Evolutionary conservation across 2,888 invertebrate species (phyloP).

Genomic region (Drosophila siamana): DNA sequence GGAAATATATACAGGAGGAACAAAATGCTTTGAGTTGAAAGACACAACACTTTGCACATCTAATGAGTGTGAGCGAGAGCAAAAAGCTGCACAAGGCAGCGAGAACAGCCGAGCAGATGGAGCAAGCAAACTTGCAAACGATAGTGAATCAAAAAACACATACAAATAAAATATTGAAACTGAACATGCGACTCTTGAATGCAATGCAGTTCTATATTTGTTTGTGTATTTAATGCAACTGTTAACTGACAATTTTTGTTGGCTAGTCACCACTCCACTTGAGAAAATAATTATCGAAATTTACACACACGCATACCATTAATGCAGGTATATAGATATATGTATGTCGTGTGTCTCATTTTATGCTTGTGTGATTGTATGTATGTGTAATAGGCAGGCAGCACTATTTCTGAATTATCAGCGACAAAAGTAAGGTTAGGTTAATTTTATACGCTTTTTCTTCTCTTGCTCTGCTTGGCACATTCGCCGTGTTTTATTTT

Average conservation of each 20-base stretch:
- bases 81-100: conserved; percentile 19
- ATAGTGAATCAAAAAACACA: conserved; percentile 28
- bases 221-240: conserved; percentile 9
- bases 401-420: conserved; percentile 79
- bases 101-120: conserved; percentile 12
- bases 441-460: conserved; percentile 76
- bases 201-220: conserved; percentile 22
- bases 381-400: conserved; percentile 44
- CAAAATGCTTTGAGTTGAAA: conserved; percentile 5
- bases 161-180: conserved; percentile 25
- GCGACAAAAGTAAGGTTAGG: conserved; percentile 78
- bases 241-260: too few relatives aligned
- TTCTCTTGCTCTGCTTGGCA: conserved; percentile 36
- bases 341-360: conserved; percentile 4
- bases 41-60: background rate
- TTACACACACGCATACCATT: conserved; percentile 38
- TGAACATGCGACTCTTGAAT: conserved; percentile 25
- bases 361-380: conserved; percentile 19
- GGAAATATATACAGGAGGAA: background rate
- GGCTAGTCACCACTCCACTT: conserved; percentile 18
- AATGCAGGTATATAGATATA: conserved; percentile 8
- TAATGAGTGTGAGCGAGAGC: conserved; percentile 37
- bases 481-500: conserved; percentile 68
- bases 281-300: conserved; percentile 59
- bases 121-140: conserved; percentile 15